These are phyloP conservation scores for Nothoprocta pentlandii DNA, from an alignment of 2,113 vertebrate genomes.

Conservation along the genomic window DNA sequence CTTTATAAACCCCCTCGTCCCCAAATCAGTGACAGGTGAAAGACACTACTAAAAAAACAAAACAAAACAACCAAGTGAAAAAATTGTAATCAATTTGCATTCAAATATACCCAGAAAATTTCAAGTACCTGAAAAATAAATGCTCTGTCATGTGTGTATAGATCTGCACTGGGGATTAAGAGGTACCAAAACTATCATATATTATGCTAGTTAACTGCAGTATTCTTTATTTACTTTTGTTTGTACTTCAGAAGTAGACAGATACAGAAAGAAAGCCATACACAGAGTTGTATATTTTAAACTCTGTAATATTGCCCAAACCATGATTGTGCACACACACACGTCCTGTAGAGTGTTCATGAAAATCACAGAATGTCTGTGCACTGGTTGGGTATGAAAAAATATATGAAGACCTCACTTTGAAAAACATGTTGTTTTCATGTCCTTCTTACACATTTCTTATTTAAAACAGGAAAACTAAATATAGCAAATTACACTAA, in stretches of 20 bases:
- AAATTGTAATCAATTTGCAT: neutral
- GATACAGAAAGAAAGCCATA: neutral
- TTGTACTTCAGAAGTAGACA: neutral
- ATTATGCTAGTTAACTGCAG: neutral
- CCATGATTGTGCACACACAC: neutral
- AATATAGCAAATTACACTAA: neutral
- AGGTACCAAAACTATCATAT: neutral
- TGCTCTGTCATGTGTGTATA: neutral
- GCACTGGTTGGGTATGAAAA: neutral
- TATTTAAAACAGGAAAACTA: neutral
- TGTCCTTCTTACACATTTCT: neutral
- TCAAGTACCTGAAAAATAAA: neutral
- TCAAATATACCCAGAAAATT: neutral
- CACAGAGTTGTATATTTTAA: neutral
- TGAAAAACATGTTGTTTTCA: neutral
- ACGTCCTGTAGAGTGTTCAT: accelerated
- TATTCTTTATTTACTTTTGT: neutral
- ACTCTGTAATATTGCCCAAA: neutral
- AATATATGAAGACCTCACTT: neutral
- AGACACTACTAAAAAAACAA: neutral
- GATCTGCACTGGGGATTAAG: neutral
- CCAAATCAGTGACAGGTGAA: neutral
- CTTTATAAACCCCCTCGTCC: neutral
- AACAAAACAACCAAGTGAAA: neutral
- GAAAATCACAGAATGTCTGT: neutral